A percentile compares a stretch with the other conserved stretches of the same genome.
phyloP scores from a whole-genome alignment of 2,113 vertebrate species.

The Spermophilus dauricus region DNA sequence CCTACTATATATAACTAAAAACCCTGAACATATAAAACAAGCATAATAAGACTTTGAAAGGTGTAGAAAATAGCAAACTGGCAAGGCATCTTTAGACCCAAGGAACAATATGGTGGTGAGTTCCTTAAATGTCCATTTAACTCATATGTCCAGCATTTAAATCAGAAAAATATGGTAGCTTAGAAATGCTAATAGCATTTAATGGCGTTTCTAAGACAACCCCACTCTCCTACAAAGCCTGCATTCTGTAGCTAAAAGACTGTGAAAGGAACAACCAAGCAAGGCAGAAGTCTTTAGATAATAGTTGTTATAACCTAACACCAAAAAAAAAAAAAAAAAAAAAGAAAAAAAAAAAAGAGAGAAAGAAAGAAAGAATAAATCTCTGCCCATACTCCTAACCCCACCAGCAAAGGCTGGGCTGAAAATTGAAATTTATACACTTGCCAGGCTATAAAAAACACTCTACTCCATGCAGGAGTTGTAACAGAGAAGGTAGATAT shows the following conservation, averaged over 20 bases:
- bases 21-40: neutral
- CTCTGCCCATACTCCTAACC: too few species aligned
- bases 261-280: too few species aligned
- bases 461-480: neutral
- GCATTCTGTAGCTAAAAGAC: neutral
- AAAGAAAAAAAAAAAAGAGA: too few species aligned
- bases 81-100: neutral
- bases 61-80: neutral
- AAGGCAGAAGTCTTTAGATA: neutral
- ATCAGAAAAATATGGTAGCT: neutral
- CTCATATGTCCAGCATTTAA: neutral
- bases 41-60: neutral
- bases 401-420: neutral
- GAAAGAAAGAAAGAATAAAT: neutral
- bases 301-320: neutral
- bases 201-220: neutral
- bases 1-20: too few species aligned
- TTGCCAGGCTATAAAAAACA: neutral
- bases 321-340: neutral
- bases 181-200: neutral
- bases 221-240: neutral
- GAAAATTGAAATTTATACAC: neutral
- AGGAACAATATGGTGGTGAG: neutral
- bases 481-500: neutral
- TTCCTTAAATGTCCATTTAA: neutral